These are phyloP conservation scores for Caloenas nicobarica DNA, from an alignment of 2,113 vertebrate species.

Conservation along the genomic window DNA sequence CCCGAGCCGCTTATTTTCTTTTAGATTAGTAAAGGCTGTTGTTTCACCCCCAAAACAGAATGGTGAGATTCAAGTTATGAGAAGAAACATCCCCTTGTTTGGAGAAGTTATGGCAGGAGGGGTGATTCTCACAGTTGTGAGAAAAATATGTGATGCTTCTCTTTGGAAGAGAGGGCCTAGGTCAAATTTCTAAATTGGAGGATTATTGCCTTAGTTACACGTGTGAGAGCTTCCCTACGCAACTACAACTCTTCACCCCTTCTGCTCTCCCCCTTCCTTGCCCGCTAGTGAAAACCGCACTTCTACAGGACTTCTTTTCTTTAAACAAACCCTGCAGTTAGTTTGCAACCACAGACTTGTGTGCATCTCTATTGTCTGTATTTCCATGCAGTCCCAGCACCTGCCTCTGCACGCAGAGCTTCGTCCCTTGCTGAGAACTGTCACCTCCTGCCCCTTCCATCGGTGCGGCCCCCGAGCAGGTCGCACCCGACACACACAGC, in stretches of 20 bases:
- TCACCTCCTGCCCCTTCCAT: too few relatives aligned
- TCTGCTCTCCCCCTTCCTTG: not conserved
- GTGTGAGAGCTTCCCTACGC: not conserved
- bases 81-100: not conserved
- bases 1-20: not conserved
- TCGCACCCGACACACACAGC: rapidly evolving
- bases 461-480: rapidly evolving
- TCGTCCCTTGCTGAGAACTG: not conserved
- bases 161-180: not conserved
- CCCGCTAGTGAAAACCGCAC: not conserved
- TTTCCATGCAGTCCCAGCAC: not conserved
- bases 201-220: not conserved
- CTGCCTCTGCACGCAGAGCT: not conserved
- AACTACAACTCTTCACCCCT: not conserved
- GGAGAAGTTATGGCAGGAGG: not conserved
- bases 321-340: not conserved
- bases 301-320: not conserved
- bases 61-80: not conserved
- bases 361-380: too few relatives aligned
- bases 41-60: not conserved
- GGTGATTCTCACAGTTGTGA: not conserved
- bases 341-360: not conserved
- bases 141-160: not conserved
- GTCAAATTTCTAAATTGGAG: not conserved
- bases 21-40: not conserved